A percentile compares a stretch with the other conserved stretches of the same genome.
phyloP scores from a whole-genome alignment of 1,140 invertebrate species.

The Phenacoccus solenopsis region DNA sequence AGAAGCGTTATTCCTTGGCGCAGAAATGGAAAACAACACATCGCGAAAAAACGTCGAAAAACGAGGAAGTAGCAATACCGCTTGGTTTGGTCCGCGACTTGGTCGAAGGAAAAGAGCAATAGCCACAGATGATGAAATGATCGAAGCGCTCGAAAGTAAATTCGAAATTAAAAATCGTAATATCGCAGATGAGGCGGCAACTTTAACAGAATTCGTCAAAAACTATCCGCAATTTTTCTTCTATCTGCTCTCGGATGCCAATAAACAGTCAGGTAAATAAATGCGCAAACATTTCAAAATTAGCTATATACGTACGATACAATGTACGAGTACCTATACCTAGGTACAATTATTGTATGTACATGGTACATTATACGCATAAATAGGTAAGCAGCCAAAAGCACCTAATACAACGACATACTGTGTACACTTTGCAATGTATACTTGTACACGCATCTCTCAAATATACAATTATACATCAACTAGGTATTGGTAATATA shows the following conservation, averaged over 20 bases:
- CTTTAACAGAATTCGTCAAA: background rate
- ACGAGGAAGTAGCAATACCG: background rate
- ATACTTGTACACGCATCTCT: no score
- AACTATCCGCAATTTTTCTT: background rate
- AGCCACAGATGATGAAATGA: background rate
- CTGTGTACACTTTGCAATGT: no score
- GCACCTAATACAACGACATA: no score
- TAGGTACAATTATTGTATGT: no score
- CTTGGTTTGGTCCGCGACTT: slow-evolving; percentile 26
- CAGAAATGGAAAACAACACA: background rate
- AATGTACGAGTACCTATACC: no score
- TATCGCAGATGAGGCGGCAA: background rate
- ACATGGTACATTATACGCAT: no score
- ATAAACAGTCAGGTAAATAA: background rate
- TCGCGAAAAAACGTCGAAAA: background rate
- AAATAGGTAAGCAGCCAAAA: no score
- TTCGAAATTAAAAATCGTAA: background rate
- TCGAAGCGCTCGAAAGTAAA: background rate
- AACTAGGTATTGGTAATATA: no score
- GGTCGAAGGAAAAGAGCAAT: slow-evolving; percentile 23
- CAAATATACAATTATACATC: no score
- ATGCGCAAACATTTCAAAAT: no score
- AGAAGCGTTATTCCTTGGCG: background rate
- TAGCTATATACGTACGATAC: no score
- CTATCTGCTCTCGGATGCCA: background rate